Percentiles rank a stretch among this genome's conserved stretches.
These are phyloP conservation scores for Liolophura sinensis DNA, from an alignment of 1,140 invertebrate genomes.

Conservation along the genomic window DNA sequence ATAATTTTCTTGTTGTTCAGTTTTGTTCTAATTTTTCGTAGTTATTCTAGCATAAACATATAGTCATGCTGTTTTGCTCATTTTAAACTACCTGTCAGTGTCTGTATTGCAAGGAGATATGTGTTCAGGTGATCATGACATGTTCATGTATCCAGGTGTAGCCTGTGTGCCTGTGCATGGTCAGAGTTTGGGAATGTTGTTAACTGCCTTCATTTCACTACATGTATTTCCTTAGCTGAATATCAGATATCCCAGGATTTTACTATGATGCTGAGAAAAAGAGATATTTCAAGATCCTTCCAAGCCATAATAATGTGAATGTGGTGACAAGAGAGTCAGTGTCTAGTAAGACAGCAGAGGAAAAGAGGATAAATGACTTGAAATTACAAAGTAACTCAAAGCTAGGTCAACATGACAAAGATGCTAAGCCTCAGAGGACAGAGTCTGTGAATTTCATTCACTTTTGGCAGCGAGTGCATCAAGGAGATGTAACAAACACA, in stretches of 20 bases:
- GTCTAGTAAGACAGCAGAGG: slow-evolving; percentile 26
- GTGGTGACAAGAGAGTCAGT: slow-evolving; percentile 33
- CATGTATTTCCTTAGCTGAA: slow-evolving; percentile 24
- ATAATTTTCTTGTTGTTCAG: too few relatives aligned
- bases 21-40: too few relatives aligned
- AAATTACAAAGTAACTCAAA: neutral
- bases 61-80: too few relatives aligned
- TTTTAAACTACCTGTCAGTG: too few relatives aligned
- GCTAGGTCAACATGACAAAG: neutral
- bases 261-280: slow-evolving; percentile 43
- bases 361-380: slow-evolving; percentile 25
- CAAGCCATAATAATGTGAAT: slow-evolving; percentile 20
- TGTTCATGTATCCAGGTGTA: too few relatives aligned
- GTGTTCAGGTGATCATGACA: too few relatives aligned
- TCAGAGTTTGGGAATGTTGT: too few relatives aligned
- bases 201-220: too few relatives aligned
- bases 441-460: neutral
- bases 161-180: too few relatives aligned
- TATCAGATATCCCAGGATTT: slow-evolving; percentile 41
- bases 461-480: slow-evolving; percentile 1
- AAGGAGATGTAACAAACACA: slow-evolving; percentile 5
- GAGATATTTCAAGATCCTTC: slow-evolving; percentile 41
- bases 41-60: too few relatives aligned
- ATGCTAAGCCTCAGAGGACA: neutral
- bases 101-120: too few relatives aligned